Evolutionary conservation across 2,888 invertebrate genomes (phyloP).

Genomic region (Caenorhabditis imperialis): DNA sequence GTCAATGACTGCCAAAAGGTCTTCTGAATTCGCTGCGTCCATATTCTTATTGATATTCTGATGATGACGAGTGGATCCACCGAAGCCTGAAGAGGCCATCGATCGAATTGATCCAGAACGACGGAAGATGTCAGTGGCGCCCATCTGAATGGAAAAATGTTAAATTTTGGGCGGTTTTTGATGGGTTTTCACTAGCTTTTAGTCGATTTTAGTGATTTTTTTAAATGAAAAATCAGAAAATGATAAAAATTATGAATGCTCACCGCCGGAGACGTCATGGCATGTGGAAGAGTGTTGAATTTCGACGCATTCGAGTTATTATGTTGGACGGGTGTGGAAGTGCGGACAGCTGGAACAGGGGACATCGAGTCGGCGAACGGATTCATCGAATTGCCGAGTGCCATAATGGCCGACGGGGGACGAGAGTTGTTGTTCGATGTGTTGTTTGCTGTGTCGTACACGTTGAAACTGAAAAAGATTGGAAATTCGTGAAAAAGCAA

Average conservation of each 20-base stretch:
- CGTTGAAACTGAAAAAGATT: conserved; percentile 40
- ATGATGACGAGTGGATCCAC: conserved; percentile 55
- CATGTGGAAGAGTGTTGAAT: conserved; percentile 36
- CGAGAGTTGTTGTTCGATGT: conserved; percentile 22
- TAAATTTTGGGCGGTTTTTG: neutral
- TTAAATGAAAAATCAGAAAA: too few species aligned
- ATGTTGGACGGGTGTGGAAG: too few species aligned
- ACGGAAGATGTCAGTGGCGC: conserved; percentile 42
- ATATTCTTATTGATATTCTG: conserved; percentile 32
- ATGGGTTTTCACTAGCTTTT: too few species aligned
- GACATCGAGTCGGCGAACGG: conserved; percentile 50
- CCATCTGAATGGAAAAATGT: too few species aligned
- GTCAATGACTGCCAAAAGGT: conserved; percentile 69
- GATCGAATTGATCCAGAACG: conserved; percentile 54
- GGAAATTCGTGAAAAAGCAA: neutral
- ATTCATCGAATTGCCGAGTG: conserved; percentile 18
- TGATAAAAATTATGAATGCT: neutral
- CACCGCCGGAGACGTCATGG: conserved; percentile 47
- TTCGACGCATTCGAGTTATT: too few species aligned
- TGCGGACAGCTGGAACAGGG: conserved; percentile 10
- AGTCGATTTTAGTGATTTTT: too few species aligned
- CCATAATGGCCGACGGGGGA: conserved; percentile 9
- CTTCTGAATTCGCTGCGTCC: conserved; percentile 45
- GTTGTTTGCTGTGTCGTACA: conserved; percentile 25
- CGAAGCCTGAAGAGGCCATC: conserved; percentile 60